Base-by-base conservation (phyloP, 2,113 vertebrate species). In the Gobiocypris rarus region DNA sequence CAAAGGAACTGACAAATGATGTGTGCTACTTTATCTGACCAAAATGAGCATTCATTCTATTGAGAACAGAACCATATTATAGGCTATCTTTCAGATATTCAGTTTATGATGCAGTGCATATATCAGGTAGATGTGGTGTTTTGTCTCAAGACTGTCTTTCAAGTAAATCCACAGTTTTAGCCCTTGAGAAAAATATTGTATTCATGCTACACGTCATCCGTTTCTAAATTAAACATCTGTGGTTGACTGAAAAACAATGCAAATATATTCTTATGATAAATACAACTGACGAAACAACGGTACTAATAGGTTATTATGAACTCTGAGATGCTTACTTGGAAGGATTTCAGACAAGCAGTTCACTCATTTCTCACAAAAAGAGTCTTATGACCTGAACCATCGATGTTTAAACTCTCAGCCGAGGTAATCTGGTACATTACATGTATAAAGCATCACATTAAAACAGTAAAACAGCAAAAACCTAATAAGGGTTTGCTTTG, bases 131-230 rank as follows among this genome's bases (percentile, higher is more conserved):
- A 77, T 58, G 52, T 41, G 34, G 75, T 4, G 15, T 58, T 38
- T 61, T 79, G 56, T 43, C 34, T 78, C 26, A 79, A 79, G 38
- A 45, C 56, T 43, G 58, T 41, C 56, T 38, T 79, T 79, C 56
- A 79, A 79, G 76, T 79, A 79, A 79, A n/a, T 79, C 52, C 58
- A 79, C 56, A 28, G 56, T 45, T 61, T 61, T 26, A 79, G 76
- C 76, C 76, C 76, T 79, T 79, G 54, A 79, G 38, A 63, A 63
- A 11, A 19, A 78, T 78, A 77, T 77, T 59, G 34, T 78, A 43
- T 78, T n/a, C 50, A 76, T 41, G 75, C 75, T 58, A 76, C 75
- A 76, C n/a, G 54, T 48, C 41, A 45, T 45, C 43, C 45, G 9
- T 61, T 24, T 54, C 52, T 54, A 26, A 73, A 45, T 45, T 14